Conservation (phyloP, 1,140 invertebrate genomes). For the Pentalonia nigronervosa region DNA sequence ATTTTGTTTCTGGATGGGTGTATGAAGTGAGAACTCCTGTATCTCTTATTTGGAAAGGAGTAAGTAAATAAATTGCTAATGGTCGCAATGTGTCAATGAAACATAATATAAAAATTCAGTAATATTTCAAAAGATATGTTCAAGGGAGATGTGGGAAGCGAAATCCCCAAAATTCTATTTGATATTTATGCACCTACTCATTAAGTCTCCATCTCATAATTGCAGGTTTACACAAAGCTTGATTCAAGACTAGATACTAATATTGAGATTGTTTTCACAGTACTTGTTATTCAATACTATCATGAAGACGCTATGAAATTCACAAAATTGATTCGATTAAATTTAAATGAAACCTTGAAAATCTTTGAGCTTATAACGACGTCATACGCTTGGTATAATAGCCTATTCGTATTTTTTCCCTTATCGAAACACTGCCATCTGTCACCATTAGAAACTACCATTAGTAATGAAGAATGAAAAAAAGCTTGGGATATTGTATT, state of each 20-base stretch:
- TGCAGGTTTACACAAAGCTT: neutral
- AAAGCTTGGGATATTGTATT: no score
- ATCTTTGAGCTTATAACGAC: neutral
- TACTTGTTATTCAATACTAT: neutral
- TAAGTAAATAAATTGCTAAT: no score
- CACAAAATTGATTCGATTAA: neutral
- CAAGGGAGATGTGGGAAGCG: no score
- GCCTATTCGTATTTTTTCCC: neutral
- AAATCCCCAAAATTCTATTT: no score
- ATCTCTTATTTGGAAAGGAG: no score
- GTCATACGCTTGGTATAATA: neutral
- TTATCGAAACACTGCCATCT: neutral
- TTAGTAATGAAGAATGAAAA: no score
- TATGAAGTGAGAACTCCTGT: no score
- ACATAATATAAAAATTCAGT: no score
- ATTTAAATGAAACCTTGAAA: neutral
- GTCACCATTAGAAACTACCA: neutral
- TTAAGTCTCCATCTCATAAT: neutral
- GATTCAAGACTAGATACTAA: neutral
- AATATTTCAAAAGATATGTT: no score
- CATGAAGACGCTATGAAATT: neutral
- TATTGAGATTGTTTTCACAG: neutral
- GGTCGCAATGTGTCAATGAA: no score
- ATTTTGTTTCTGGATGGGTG: no score
- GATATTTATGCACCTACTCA: no score